phyloP scores from a whole-genome alignment of 2,888 invertebrate genomes.

The Timema cristinae region DNA sequence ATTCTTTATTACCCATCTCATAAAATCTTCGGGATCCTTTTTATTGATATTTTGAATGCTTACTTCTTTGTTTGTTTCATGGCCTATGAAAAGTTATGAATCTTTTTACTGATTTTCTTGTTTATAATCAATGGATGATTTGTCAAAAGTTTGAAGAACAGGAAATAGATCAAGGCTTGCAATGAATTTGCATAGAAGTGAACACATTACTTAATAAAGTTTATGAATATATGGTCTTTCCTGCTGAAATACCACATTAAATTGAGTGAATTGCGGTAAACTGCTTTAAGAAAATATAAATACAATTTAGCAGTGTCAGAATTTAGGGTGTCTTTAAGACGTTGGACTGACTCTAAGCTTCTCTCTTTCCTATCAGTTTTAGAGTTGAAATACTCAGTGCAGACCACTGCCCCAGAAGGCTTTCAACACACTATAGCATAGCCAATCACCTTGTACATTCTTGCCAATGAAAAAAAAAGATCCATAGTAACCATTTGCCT shows the following conservation, averaged over 20 bases:
- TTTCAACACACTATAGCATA: conserved; percentile 1
- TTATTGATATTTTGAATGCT: background rate
- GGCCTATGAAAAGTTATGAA: conserved; percentile 4
- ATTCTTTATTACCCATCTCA: conserved; percentile 8
- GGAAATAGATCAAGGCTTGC: conserved; percentile 5
- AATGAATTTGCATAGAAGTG: conserved; percentile 11
- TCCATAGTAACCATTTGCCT: conserved; percentile 15
- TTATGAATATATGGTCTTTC: conserved; percentile 9
- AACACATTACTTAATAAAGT: background rate
- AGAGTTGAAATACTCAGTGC: conserved; percentile 2
- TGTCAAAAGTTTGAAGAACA: conserved; percentile 3
- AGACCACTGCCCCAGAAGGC: background rate
- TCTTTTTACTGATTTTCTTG: conserved; percentile 4
- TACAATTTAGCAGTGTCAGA: conserved; percentile 4
- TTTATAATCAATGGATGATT: conserved; percentile 5
- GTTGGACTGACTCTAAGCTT: background rate
- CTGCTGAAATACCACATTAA: conserved; percentile 16
- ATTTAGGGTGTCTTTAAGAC: background rate
- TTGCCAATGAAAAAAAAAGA: background rate
- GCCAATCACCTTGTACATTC: conserved; percentile 4
- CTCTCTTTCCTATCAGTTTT: conserved; percentile 1
- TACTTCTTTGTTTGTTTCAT: conserved; percentile 5
- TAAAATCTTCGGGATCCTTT: background rate
- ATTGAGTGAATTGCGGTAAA: conserved; percentile 4
- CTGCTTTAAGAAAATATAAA: conserved; percentile 9